phyloP scores from a whole-genome alignment of 2,888 invertebrate species.

The Hypercompe scribonia region DNA sequence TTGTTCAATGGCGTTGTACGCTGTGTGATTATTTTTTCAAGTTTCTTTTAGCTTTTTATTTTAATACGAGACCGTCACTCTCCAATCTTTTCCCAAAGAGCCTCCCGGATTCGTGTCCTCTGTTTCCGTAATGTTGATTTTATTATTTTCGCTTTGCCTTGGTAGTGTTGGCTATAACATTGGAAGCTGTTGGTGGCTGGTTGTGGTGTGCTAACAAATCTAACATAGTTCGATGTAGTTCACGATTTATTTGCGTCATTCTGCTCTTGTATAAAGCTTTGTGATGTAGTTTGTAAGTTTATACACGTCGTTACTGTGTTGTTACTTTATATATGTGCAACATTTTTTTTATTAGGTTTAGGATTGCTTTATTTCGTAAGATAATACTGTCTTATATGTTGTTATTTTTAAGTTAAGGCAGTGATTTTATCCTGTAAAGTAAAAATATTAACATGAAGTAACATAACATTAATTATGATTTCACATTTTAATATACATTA shows the following conservation, averaged over 20 bases:
- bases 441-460: constrained; percentile 60
- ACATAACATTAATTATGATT: constrained; percentile 46
- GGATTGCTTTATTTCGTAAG: constrained; percentile 30
- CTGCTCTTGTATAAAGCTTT: constrained; percentile 74
- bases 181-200: constrained; percentile 80
- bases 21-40: constrained; percentile 80
- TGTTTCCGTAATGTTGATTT: constrained; percentile 85
- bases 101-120: constrained; percentile 84
- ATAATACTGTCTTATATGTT: constrained; percentile 17
- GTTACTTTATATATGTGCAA: constrained; percentile 35
- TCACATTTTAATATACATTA: constrained; percentile 61
- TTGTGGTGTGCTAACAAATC: constrained; percentile 84
- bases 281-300: constrained; percentile 56
- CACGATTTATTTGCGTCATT: constrained; percentile 76
- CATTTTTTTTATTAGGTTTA: constrained; percentile 32
- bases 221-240: constrained; percentile 75
- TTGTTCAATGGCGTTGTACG: constrained; percentile 82
- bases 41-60: constrained; percentile 75
- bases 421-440: constrained; percentile 46
- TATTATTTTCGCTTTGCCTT: constrained; percentile 84
- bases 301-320: constrained; percentile 44
- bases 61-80: constrained; percentile 64
- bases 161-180: constrained; percentile 85
- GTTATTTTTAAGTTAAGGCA: constrained; percentile 26
- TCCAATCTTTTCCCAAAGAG: constrained; percentile 65